phyloP scores from a whole-genome alignment of 2,888 invertebrate species.

The Xanthorhoe designata region DNA sequence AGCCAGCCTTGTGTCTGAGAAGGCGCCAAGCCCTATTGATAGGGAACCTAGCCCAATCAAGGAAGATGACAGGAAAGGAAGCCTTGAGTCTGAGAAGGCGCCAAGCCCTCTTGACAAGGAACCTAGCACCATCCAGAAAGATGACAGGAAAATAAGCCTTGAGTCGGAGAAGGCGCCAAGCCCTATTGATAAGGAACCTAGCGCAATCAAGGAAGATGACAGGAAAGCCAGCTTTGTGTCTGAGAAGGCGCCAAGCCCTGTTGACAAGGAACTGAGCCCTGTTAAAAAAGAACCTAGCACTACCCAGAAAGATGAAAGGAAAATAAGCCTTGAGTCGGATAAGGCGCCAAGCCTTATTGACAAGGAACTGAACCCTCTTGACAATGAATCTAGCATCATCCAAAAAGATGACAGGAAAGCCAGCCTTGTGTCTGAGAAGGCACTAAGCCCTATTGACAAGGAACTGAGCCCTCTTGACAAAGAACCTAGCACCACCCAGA shows the following conservation, averaged over 20 bases:
- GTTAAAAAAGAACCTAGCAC: conserved; percentile 4
- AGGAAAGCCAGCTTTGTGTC: conserved; percentile 2
- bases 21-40: no score
- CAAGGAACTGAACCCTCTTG: conserved; percentile 2
- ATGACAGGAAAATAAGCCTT: no score
- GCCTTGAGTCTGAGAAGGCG: no score
- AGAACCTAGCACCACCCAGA: not conserved
- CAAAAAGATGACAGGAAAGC: not conserved
- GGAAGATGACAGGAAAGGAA: no score
- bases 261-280: conserved; percentile 11
- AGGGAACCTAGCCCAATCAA: no score
- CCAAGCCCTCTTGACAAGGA: no score
- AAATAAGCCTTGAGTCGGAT: conserved; percentile 16
- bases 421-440: conserved; percentile 24
- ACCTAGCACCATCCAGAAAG: no score
- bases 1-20: no score
- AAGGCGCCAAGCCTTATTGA: conserved; percentile 21
- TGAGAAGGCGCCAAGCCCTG: conserved; percentile 12
- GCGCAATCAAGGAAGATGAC: not conserved
- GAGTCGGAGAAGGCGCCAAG: not conserved
- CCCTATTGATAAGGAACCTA: conserved; percentile 1
- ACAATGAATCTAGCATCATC: not conserved
- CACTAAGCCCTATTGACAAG: conserved; percentile 21
- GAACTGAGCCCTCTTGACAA: conserved; percentile 8
- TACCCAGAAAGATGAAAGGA: conserved; percentile 3